phyloP scores from a whole-genome alignment of 2,797 vertebrate genomes.

The Lepidocolaptes lacrymiger region DNA sequence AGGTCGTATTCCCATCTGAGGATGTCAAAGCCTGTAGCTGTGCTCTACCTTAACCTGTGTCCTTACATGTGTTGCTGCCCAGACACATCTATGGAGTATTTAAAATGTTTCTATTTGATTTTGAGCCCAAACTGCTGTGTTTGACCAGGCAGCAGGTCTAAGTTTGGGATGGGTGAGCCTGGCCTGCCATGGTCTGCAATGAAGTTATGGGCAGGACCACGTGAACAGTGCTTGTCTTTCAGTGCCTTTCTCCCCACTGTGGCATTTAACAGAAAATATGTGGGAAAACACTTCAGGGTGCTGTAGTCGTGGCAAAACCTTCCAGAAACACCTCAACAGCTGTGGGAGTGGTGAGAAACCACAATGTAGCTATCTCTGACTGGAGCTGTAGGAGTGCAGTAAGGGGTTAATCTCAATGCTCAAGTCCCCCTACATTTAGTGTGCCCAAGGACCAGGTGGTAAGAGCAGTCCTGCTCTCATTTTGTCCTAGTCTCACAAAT shows the following conservation, averaged over 20 bases:
- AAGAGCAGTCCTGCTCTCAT: neutral
- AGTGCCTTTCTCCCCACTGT: neutral
- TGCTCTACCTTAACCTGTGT: neutral
- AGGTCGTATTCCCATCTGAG: constrained; percentile 43
- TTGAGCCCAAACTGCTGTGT: neutral
- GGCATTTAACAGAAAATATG: neutral
- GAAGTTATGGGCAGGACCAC: neutral
- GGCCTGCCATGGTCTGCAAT: neutral
- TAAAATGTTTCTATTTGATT: neutral
- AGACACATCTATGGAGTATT: neutral
- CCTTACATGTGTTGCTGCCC: neutral
- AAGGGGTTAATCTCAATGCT: neutral
- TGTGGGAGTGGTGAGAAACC: neutral
- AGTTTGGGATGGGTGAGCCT: neutral
- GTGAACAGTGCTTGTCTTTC: neutral
- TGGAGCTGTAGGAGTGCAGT: neutral
- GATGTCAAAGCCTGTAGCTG: neutral
- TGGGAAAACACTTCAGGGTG: neutral
- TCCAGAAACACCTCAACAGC: neutral
- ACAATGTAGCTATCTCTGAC: neutral
- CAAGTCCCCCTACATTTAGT: neutral
- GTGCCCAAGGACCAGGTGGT: neutral
- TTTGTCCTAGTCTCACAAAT: neutral
- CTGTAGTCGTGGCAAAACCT: neutral
- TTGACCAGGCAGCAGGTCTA: neutral